Conservation (phyloP, 2,888 invertebrate species). For the Apotomis betuletana region DNA sequence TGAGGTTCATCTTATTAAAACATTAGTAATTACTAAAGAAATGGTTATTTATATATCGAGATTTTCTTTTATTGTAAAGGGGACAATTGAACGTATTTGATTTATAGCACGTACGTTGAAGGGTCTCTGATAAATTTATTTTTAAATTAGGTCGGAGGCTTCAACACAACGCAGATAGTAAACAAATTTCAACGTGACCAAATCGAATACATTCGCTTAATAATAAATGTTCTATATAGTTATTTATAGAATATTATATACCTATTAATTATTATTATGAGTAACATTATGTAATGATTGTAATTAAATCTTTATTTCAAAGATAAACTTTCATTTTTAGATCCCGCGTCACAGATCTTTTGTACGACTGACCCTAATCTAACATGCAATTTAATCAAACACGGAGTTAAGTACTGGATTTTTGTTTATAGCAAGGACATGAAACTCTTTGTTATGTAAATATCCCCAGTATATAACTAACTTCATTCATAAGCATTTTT, state of each 20-base stretch:
- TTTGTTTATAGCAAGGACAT: no score
- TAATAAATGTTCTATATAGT: constrained; percentile 82
- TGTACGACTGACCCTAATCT: no score
- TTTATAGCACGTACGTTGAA: constrained; percentile 26
- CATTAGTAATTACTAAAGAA: no score
- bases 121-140: constrained; percentile 42
- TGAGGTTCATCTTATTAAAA: not conserved
- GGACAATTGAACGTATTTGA: constrained; percentile 27
- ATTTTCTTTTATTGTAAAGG: constrained; percentile 19
- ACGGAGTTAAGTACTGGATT: no score
- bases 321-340: constrained; percentile 62
- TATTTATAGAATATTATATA: constrained; percentile 82
- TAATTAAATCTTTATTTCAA: constrained; percentile 84
- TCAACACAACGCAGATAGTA: constrained; percentile 42
- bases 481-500: no score
- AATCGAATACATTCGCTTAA: constrained; percentile 83
- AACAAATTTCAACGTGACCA: constrained; percentile 72
- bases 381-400: no score
- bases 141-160: constrained; percentile 53
- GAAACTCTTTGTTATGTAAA: no score
- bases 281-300: constrained; percentile 82
- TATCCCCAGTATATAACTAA: no score
- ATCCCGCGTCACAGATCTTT: not conserved
- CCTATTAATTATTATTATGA: constrained; percentile 80
- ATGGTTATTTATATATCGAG: constrained; percentile 22